Evolutionary conservation across 2,888 invertebrate species (phyloP).

Genomic region (Lasioglossum zephyrum): DNA sequence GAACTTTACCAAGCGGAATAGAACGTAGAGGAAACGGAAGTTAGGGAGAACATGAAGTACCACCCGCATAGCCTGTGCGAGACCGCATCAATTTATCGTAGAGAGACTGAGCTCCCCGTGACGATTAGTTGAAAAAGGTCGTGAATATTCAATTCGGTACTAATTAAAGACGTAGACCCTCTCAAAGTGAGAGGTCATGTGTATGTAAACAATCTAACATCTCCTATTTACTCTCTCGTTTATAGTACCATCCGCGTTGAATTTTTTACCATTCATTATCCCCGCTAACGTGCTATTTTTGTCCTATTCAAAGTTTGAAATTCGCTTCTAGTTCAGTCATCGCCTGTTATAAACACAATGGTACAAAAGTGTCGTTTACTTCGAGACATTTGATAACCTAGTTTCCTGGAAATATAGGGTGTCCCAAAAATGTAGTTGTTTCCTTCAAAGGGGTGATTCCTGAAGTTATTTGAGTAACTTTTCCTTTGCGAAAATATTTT

Average conservation of each 20-base stretch:
- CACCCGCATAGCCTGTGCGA: constrained; percentile 31
- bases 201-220: constrained; percentile 14
- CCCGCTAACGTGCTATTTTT: not conserved
- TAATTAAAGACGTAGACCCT: constrained; percentile 45
- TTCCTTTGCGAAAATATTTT: too few species aligned
- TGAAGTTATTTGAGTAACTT: too few species aligned
- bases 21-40: constrained; percentile 15
- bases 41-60: constrained; percentile 26
- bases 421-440: too few species aligned
- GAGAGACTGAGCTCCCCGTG: constrained; percentile 30
- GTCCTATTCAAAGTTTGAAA: not conserved
- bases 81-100: constrained; percentile 52
- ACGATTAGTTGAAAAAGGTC: constrained; percentile 49
- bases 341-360: not conserved
- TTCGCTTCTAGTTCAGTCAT: not conserved
- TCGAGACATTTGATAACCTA: not conserved
- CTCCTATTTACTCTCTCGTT: constrained; percentile 2
- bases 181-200: constrained; percentile 31
- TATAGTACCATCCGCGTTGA: not conserved
- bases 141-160: constrained; percentile 61
- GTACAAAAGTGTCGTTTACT: not conserved
- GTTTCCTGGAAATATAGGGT: not conserved
- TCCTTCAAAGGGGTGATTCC: too few species aligned
- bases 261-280: not conserved
- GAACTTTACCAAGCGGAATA: not conserved